Evolutionary conservation across 53 echinoderm and acorn worm species (phyloP), one percentile per base, ranked within the genome.

Genomic region (Henricia sp.): DNA sequence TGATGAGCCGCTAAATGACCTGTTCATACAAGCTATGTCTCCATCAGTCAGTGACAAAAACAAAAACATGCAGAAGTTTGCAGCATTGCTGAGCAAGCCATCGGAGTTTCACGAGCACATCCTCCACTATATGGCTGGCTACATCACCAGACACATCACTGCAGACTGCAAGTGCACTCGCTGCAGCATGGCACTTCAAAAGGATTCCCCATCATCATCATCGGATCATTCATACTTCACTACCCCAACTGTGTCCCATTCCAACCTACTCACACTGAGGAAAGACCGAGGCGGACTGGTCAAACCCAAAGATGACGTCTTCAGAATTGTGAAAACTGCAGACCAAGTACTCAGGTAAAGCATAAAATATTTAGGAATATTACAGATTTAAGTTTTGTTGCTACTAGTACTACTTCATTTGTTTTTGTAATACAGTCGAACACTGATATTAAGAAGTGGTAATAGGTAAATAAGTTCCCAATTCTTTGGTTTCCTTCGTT

Each of bases 41-140:
- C 21, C 75, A 12, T 27, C 64, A 13, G 37, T 82, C 33, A 4
- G 14, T 21, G 37, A 78, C 78, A 51, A 26, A 13, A 46, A 77
- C 30, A 10, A 21, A 64, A 23, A 69, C 48, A 70, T 68, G 85
- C 85, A 85, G 26, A 57, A 28, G 48, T 85, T 77, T 56, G 84
- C 84, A 25, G 54, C 85, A 55, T 28, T 89, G 26, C 63, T 89
- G 23, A 29, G 33, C 6, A 14, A 74, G 38, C 89, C 84, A n/a
- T 75, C 89, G 28, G 77, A 89, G 52, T 84, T 69, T 36, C 85
- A 77, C 27, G 90, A 77, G 26, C 85, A 90, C 48, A 33, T 85
- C 19, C 63, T 85, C 3, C 85, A 85, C 43, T 85, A 90, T 38
- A 32, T 85, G 16, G 58, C 85, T 1, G 86, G 86, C 26, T 90